Evolutionary conservation across 2,797 vertebrate genomes (phyloP), one percentile per base, ranked within the genome.

Genomic region (Pseudochirops cupreus): DNA sequence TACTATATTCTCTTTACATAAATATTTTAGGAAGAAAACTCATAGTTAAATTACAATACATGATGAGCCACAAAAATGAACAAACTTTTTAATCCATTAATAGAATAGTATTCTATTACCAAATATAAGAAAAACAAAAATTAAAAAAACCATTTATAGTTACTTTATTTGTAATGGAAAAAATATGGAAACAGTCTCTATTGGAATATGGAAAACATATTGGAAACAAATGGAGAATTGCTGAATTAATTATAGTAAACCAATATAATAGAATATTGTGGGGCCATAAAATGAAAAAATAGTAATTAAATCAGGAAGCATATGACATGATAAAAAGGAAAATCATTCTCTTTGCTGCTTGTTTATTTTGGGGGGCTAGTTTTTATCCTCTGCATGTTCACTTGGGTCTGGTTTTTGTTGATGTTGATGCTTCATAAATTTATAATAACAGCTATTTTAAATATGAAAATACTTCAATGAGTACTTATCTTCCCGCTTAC

Each of bases 391-490:
- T 87, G 39, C 10, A 28, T 50, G 39, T 87, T 87, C 24, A 87
- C 46, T 50, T 46, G 39, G 26, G 2, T 50, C 39, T 87, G 33
- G 46, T 74, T 82, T 87, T 31, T 62, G 10, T 62, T 82, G 16
- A 39, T 82, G 39, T 50, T 87, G 21, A 87, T 87, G 39, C 39
- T 26, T 50, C 9, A 26, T 50, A 87, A 46, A 87, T 87, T 87
- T 87, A 50, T 87, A 24, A 39, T 74, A 74, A 74, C 5, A 82
- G 13, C n/a, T 82, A 87, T 50, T 87, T 87, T 24, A 87, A 26
- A 46, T 87, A 50, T 87, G 62, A 93, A 95, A 97, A 55, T 82
- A 53, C 28, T 82, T 93, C 92, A 95, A 93, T 89, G 96, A 93
- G 91, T 12, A 94, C 94, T 95, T 50, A 50, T 50, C 24, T 28